phyloP scores from a whole-genome alignment of 1,140 invertebrate species.

The Drosophila jambulina region DNA sequence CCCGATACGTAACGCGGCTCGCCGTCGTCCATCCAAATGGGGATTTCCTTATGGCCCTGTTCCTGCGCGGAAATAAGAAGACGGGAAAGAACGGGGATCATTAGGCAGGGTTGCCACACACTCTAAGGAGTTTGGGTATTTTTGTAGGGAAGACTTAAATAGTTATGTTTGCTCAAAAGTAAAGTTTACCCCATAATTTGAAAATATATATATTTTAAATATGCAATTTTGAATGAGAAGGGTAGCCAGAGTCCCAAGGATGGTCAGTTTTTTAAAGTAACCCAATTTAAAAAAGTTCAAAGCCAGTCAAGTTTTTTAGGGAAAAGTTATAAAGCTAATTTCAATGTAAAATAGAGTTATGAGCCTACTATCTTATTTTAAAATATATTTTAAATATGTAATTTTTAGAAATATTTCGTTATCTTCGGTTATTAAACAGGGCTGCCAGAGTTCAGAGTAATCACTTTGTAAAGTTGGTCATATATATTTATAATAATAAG shows the following conservation, averaged over 20 bases:
- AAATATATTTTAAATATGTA: neutral
- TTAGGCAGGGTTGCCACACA: neutral
- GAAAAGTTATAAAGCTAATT: neutral
- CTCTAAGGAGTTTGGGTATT: neutral
- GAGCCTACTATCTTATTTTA: no score
- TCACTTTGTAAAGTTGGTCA: neutral
- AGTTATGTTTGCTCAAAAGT: neutral
- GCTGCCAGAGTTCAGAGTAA: neutral
- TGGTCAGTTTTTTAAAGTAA: no score
- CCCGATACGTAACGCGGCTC: conserved; percentile 83
- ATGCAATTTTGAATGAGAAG: neutral
- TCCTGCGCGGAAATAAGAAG: conserved; percentile 39
- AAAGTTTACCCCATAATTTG: neutral
- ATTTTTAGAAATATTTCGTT: no score
- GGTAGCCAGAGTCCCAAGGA: neutral
- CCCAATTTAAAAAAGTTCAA: no score
- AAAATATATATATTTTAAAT: neutral
- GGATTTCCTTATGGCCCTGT: conserved; percentile 79
- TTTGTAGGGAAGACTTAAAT: neutral
- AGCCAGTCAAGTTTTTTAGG: no score
- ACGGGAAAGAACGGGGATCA: neutral
- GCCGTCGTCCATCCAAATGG: conserved; percentile 79
- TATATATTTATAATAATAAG: no score
- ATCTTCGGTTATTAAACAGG: no score
- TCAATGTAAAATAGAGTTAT: no score